Percentiles rank a stretch among this genome's conserved stretches.
Conservation (phyloP, 2,888 invertebrate genomes). For the Melanostoma mellinum region DNA sequence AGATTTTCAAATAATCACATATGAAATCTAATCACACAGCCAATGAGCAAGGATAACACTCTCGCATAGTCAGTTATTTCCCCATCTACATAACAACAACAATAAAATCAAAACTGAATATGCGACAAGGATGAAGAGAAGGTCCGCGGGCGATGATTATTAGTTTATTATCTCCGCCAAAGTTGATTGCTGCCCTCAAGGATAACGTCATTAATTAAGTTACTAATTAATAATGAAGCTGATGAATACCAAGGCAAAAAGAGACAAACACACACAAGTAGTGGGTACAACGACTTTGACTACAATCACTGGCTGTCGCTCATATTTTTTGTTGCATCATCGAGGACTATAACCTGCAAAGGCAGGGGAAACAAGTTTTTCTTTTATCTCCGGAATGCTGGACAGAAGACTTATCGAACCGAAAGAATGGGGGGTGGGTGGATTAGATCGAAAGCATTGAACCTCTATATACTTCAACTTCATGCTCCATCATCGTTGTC, state of each 20-base stretch:
- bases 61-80: background rate
- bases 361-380: background rate
- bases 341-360: background rate
- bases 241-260: slow-evolving; percentile 38
- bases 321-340: background rate
- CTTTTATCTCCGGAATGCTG: slow-evolving; percentile 10
- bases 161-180: slow-evolving; percentile 69
- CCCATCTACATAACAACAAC: background rate
- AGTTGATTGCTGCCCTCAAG: slow-evolving; percentile 67
- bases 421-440: slow-evolving; percentile 31
- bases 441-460: slow-evolving; percentile 56
- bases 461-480: slow-evolving; percentile 28
- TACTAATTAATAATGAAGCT: slow-evolving; percentile 63
- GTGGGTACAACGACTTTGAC: slow-evolving; percentile 22
- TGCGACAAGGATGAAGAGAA: slow-evolving; percentile 25
- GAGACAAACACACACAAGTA: background rate
- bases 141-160: slow-evolving; percentile 62
- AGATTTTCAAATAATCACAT: slow-evolving; percentile 33
- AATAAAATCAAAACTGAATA: slow-evolving; percentile 25
- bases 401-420: slow-evolving; percentile 10
- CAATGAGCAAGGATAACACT: background rate
- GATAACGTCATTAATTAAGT: slow-evolving; percentile 70
- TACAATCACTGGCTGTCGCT: background rate
- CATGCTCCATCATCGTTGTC: slow-evolving; percentile 8
- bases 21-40: slow-evolving; percentile 53